Evolutionary conservation across 2,797 vertebrate genomes (phyloP), one percentile per base, ranked within the genome.

Genomic region (Gambelia wislizenii): DNA sequence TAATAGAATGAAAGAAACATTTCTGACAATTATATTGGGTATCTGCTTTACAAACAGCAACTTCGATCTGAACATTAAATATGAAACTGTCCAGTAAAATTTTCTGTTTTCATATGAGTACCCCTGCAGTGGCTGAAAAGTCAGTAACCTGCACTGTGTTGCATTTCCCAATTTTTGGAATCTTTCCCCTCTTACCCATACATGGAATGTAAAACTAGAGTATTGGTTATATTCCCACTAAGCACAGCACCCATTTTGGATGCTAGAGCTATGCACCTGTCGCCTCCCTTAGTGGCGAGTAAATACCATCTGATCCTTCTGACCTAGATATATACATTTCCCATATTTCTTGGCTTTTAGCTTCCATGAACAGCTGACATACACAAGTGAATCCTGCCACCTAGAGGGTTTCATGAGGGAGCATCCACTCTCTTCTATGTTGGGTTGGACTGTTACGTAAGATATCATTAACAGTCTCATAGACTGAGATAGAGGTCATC

Each of bases 381-480:
- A 92, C 1, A 1, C 70, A 89, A 84, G 81, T 67, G 2, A 91
- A 75, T 84, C 83, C 89, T 95, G 91, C 95, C 94, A 94, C 86
- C 95, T 95, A 94, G 91, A 95, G 92, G 92, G 77, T 39, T 64
- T 89, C 59, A 52, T 79, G 14, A 49, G 64, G 69, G 52, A 59
- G 16, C 36, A 88, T 92, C 91, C 33, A 90, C 83, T 0, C 44
- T 18, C 87, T 70, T 91, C 89, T 85, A 76, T 91, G 88, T 83
- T 88, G 49, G 0, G 74, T 9, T 87, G 89, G 85, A 1, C 7
- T 18, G 42, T 75, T 83, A 56, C 69, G 59, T 54, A 52, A 30
- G 72, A 0, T 74, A 76, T 7, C 64, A 59, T 85, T 79, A 77
- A 4, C 72, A 33, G 33, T 90, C 86, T 79, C 88, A 56, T 78